Evolutionary conservation across 2,888 invertebrate genomes (phyloP).

Genomic region (Ectemnius continuus): DNA sequence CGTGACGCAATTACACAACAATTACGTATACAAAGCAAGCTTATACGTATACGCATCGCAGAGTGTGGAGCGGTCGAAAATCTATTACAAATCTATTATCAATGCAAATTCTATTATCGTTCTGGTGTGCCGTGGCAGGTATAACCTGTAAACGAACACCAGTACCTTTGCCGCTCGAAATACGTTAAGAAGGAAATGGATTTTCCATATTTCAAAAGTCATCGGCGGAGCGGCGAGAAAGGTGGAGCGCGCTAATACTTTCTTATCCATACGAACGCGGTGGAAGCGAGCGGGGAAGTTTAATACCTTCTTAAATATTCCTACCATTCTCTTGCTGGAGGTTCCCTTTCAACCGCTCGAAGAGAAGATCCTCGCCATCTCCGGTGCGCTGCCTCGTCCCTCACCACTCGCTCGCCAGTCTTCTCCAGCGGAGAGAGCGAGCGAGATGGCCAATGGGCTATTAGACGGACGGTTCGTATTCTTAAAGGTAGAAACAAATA

Average conservation of each 20-base stretch:
- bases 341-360: slow-evolving; percentile 30
- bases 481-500: slow-evolving; percentile 77
- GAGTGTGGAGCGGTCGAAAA: too few relatives aligned
- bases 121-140: not conserved
- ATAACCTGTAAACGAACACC: not conserved
- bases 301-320: slow-evolving; percentile 78
- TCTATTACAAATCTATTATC: too few relatives aligned
- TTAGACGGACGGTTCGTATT: slow-evolving; percentile 64
- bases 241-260: slow-evolving; percentile 71
- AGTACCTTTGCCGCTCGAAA: not conserved
- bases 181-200: slow-evolving; percentile 28
- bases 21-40: too few relatives aligned
- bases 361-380: slow-evolving; percentile 45
- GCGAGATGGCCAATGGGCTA: slow-evolving; percentile 46
- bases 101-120: too few relatives aligned
- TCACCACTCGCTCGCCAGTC: slow-evolving; percentile 23
- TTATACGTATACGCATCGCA: too few relatives aligned
- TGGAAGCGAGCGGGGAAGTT: slow-evolving; percentile 62
- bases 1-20: too few relatives aligned
- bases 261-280: slow-evolving; percentile 57
- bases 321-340: slow-evolving; percentile 64
- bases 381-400: slow-evolving; percentile 4
- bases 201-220: slow-evolving; percentile 72
- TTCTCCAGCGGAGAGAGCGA: not conserved
- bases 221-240: slow-evolving; percentile 66